Evolutionary conservation across 37 sponge, comb jelly and placozoan species (phyloP).

Genomic region (Eunapius fragilis): DNA sequence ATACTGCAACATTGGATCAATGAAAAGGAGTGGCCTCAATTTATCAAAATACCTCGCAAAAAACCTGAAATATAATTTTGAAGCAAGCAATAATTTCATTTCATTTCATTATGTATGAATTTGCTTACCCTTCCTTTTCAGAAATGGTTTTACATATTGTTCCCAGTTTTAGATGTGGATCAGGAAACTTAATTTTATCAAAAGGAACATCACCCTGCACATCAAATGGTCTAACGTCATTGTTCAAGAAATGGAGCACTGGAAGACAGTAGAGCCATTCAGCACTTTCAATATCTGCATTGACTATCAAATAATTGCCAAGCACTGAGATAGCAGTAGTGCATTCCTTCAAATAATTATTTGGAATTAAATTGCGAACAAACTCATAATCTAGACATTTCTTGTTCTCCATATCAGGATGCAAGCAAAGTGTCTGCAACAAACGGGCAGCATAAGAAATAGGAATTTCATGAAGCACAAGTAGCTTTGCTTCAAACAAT

Average conservation of each 20-base stretch:
- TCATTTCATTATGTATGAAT: too few relatives aligned
- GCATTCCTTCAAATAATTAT: background rate
- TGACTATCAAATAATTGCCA: background rate
- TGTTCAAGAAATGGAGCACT: background rate
- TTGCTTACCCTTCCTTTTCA: background rate
- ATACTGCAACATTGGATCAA: background rate
- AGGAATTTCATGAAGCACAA: background rate
- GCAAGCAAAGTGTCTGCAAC: background rate
- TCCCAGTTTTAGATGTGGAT: background rate
- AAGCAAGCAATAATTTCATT: background rate
- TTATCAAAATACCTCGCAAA: background rate
- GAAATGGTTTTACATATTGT: background rate
- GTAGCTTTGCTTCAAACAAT: background rate
- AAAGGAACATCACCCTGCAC: background rate
- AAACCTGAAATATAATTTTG: background rate
- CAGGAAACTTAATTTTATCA: background rate
- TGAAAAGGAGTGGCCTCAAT: background rate
- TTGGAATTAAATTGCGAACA: background rate
- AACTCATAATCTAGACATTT: background rate
- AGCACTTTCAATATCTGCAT: background rate
- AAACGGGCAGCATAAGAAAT: background rate
- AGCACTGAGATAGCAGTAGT: background rate
- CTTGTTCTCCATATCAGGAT: background rate
- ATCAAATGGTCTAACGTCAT: background rate
- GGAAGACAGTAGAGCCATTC: background rate